Evolutionary conservation across 2,797 vertebrate genomes (phyloP), one percentile per base, ranked within the genome.

Genomic region (Megalops cyprinoides): DNA sequence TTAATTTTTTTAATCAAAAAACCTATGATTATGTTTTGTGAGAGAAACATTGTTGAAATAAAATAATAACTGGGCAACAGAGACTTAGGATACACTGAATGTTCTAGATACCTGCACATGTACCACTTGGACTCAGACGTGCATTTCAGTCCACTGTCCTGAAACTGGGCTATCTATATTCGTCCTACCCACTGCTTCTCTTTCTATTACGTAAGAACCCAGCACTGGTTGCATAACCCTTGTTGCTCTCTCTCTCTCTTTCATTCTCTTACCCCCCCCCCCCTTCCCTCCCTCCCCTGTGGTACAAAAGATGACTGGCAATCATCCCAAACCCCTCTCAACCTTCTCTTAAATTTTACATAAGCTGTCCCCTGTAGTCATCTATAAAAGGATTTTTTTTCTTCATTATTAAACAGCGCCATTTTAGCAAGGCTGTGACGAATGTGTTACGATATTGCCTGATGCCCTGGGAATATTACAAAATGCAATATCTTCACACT

Each of bases 91-190:
- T 55, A 53, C 65, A 55, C 65, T 14, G 69, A 67, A 65, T 49
- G 73, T 76, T 67, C 74, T 53, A 75, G 55, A 62, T 49, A 78
- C 5, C 14, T 14, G 37, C 76, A 23, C 80, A 82, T 76, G 73
- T 42, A n/a, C 73, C 25, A 60, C 39, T 79, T 20, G 48, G 44
- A 81, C 31, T 60, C 42, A 44, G 79, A 75, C 53, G 3, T n/a
- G 46, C 44, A 56, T 55, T 76, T 31, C 44, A 53, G 39, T 58
- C 20, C 44, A 85, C 48, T 87, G 86, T 84, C 86, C 86, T 80
- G 90, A 92, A 93, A 94, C 65, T 92, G 88, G 94, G 91, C 85
- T 92, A 91, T 91, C 91, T 94, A 92, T 93, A 94, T 93, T 87
- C 82, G 89, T 89, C 86, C 90, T 82, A 83, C 74, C 85, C 79